Percentiles rank a stretch among this genome's conserved stretches.
These are phyloP conservation scores for Nudaria mundana DNA, from an alignment of 2,888 invertebrate species.

Conservation along the genomic window DNA sequence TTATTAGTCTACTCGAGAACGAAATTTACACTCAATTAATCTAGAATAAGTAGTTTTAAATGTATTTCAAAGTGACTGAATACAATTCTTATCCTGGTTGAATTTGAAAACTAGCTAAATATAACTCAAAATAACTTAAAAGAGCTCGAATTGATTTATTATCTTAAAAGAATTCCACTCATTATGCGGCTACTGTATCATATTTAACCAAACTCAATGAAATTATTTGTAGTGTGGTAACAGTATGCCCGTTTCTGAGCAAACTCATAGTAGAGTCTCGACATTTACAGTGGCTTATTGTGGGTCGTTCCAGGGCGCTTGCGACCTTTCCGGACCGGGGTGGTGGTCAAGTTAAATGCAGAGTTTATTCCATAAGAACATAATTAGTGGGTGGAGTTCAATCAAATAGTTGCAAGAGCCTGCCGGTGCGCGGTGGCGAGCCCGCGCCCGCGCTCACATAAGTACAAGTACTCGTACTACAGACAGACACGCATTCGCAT, in stretches of 20 bases:
- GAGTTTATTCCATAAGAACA: conserved; percentile 78
- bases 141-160: conserved; percentile 25
- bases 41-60: too few species aligned
- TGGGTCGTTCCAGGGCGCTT: background rate
- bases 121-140: conserved; percentile 18
- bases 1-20: too few species aligned
- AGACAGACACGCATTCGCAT: too few species aligned
- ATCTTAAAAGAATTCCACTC: conserved; percentile 24
- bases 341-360: conserved; percentile 56
- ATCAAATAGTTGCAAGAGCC: conserved; percentile 63
- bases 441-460: too few species aligned
- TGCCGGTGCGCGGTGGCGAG: too few species aligned
- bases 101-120: too few species aligned
- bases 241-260: too few species aligned
- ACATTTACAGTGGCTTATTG: conserved; percentile 2
- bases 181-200: conserved; percentile 51
- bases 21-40: too few species aligned
- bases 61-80: too few species aligned
- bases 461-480: too few species aligned
- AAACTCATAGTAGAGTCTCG: background rate
- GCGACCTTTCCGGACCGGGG: conserved; percentile 20
- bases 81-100: too few species aligned
- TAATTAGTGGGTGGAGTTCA: conserved; percentile 80
- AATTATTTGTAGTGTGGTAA: conserved; percentile 11
- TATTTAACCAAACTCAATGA: conserved; percentile 10